These are phyloP conservation scores for Verasper variegatus DNA, from an alignment of 2,113 vertebrate species.

Conservation along the genomic window DNA sequence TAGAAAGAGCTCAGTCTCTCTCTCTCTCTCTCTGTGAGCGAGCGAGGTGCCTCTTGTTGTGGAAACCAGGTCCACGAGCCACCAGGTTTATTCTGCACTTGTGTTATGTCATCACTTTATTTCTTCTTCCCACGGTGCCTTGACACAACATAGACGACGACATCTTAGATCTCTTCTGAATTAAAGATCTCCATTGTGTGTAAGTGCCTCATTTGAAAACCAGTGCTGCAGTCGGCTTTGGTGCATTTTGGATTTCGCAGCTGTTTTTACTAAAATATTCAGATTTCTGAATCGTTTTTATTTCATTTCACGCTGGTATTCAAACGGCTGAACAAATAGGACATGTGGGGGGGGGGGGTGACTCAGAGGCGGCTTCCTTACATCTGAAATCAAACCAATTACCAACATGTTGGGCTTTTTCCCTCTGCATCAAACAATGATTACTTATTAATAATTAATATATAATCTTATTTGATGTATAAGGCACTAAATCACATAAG, in stretches of 20 bases:
- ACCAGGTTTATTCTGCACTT: conserved; percentile 26
- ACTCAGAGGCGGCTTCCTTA: too few species aligned
- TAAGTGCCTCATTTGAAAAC: background rate
- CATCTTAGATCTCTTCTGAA: background rate
- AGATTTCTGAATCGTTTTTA: too few species aligned
- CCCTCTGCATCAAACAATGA: too few species aligned
- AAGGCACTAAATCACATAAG: too few species aligned
- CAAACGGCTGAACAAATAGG: too few species aligned
- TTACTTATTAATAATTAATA: too few species aligned
- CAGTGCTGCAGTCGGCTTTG: background rate
- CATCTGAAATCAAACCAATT: too few species aligned
- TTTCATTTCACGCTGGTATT: too few species aligned
- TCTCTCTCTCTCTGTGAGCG: conserved; percentile 30
- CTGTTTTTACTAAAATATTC: too few species aligned
- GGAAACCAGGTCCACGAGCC: conserved; percentile 22
- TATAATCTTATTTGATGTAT: too few species aligned
- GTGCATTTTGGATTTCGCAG: background rate
- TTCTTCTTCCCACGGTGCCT: background rate
- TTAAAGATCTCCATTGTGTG: background rate
- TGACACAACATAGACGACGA: background rate
- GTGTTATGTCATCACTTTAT: conserved; percentile 45
- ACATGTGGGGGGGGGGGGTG: too few species aligned
- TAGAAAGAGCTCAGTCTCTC: conserved; percentile 44
- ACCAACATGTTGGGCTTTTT: too few species aligned
- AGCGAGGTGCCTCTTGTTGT: conserved; percentile 37